phyloP scores from a whole-genome alignment of 2,797 vertebrate species.

The Hybognathus amarus region DNA sequence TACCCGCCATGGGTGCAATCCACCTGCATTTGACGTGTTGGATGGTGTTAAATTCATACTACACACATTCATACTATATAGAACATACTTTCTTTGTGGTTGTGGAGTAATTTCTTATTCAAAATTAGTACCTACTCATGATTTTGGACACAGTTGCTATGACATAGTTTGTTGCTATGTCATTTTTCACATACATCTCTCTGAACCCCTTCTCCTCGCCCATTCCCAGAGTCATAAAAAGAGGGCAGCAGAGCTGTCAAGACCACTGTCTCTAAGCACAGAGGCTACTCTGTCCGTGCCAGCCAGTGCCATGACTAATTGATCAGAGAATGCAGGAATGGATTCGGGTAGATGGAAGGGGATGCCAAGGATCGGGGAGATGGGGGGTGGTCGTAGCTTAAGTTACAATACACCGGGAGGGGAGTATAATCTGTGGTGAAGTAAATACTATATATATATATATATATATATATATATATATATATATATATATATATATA shows the following conservation, averaged over 20 bases:
- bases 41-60: no score
- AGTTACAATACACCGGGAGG: background rate
- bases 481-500: no score
- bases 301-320: constrained; percentile 42
- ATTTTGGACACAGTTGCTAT: background rate
- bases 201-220: background rate
- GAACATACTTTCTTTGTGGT: no score
- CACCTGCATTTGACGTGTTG: no score
- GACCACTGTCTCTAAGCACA: constrained; percentile 21
- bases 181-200: constrained; percentile 18
- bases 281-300: constrained; percentile 41
- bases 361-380: constrained; percentile 35
- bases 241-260: background rate
- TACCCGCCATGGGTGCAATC: no score
- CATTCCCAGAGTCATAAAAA: constrained; percentile 7
- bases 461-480: no score
- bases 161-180: background rate
- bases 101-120: no score
- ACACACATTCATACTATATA: no score
- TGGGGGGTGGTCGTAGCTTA: background rate
- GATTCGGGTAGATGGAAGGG: constrained; percentile 27
- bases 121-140: no score
- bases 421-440: no score
- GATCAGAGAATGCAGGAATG: constrained; percentile 32
- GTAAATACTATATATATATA: no score